A percentile compares a stretch with the other conserved stretches of the same genome.
Conservation (phyloP, 1,140 invertebrate genomes). For the Plectrocnemia conspersa region DNA sequence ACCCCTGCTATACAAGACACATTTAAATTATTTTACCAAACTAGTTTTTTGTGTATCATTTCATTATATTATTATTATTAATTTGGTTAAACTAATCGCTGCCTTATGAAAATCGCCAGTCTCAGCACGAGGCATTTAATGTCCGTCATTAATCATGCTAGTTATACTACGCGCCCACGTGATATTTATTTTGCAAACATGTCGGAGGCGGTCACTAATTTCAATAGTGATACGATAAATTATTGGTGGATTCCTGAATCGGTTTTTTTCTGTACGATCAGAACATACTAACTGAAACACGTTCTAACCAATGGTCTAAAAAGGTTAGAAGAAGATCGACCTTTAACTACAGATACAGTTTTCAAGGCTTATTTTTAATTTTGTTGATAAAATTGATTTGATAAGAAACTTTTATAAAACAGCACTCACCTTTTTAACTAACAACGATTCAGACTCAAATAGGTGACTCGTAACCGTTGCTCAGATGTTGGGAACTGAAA, state of each 20-base stretch:
- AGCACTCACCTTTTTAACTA: constrained; percentile 30
- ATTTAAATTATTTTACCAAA: neutral
- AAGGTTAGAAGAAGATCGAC: too few relatives aligned
- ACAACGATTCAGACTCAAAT: constrained; percentile 47
- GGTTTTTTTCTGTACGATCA: too few relatives aligned
- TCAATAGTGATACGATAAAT: constrained; percentile 2
- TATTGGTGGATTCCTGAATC: constrained; percentile 8
- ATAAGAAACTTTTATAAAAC: too few relatives aligned
- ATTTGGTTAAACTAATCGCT: neutral
- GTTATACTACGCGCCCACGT: neutral
- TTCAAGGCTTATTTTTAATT: too few relatives aligned
- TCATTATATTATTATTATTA: neutral
- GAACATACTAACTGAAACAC: too few relatives aligned
- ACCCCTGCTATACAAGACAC: too few relatives aligned
- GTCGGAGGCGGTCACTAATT: constrained; percentile 6
- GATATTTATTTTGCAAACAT: neutral
- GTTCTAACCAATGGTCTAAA: too few relatives aligned
- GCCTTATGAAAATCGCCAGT: constrained; percentile 2
- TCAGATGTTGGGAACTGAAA: constrained; percentile 57
- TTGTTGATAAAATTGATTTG: too few relatives aligned
- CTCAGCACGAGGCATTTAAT: constrained; percentile 7
- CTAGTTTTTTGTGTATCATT: neutral
- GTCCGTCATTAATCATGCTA: neutral
- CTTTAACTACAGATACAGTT: too few relatives aligned
- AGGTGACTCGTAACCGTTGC: constrained; percentile 59